Evolutionary conservation across 2,888 invertebrate species (phyloP).

Genomic region (Apodemia zela): DNA sequence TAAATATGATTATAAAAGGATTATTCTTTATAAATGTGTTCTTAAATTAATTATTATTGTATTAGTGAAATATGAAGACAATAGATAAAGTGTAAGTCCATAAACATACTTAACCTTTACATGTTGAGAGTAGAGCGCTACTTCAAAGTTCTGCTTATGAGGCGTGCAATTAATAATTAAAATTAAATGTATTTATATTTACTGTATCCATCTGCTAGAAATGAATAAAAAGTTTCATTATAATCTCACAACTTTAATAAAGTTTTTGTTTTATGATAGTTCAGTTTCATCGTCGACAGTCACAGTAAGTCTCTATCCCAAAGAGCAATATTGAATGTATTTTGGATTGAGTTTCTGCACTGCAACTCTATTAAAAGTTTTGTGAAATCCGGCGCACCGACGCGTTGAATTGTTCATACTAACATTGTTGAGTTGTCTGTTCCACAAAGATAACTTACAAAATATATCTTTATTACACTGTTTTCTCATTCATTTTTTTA

Average conservation of each 20-base stretch:
- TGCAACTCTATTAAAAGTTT: constrained; percentile 36
- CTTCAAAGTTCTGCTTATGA: too few species aligned
- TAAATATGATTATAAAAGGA: too few species aligned
- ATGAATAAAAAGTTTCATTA: not conserved
- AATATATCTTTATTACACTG: not conserved
- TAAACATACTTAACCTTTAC: too few species aligned
- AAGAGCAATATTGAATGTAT: constrained; percentile 29
- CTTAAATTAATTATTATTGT: too few species aligned
- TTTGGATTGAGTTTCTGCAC: constrained; percentile 29
- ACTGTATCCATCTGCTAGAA: not conserved
- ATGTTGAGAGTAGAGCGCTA: too few species aligned
- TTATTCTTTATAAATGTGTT: too few species aligned
- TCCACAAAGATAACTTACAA: not conserved
- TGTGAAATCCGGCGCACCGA: constrained; percentile 26
- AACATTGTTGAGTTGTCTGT: constrained; percentile 20
- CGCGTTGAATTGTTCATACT: constrained; percentile 23
- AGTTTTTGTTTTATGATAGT: constrained; percentile 6
- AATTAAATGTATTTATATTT: not conserved
- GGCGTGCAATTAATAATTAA: not conserved
- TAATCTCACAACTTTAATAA: constrained; percentile 4
- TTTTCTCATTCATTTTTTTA: too few species aligned
- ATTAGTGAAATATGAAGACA: too few species aligned
- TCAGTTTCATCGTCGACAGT: constrained; percentile 3
- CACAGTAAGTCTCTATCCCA: constrained; percentile 17
- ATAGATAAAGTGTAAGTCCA: too few species aligned